phyloP scores from a whole-genome alignment of 1,140 invertebrate species.

The Listronotus oregonensis region DNA sequence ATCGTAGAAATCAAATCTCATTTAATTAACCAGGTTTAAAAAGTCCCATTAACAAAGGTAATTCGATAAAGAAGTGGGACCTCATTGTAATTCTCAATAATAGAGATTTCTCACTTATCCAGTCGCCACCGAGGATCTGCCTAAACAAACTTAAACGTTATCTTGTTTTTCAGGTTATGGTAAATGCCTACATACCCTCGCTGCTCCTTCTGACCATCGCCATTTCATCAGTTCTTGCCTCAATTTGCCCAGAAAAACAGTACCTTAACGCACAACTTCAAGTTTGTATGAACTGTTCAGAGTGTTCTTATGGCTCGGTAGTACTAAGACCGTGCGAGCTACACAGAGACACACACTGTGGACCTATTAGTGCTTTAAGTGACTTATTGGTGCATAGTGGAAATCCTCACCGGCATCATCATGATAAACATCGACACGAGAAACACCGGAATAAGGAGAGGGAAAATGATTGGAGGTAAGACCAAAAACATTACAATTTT shows the following conservation, averaged over 20 bases:
- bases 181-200: slow-evolving; percentile 39
- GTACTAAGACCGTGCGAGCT: slow-evolving; percentile 67
- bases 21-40: too few species aligned
- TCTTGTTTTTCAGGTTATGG: slow-evolving; percentile 49
- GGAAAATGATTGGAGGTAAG: slow-evolving; percentile 27
- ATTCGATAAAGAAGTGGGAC: too few species aligned
- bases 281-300: slow-evolving; percentile 65
- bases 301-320: slow-evolving; percentile 61
- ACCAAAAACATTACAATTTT: too few species aligned
- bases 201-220: slow-evolving; percentile 38
- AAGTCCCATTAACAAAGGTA: too few species aligned
- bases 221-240: slow-evolving; percentile 40
- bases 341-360: slow-evolving; percentile 68
- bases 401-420: slow-evolving; percentile 49
- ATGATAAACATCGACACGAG: slow-evolving; percentile 44
- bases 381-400: slow-evolving; percentile 40
- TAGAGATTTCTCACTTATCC: too few species aligned
- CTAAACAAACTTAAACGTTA: too few species aligned
- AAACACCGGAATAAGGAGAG: slow-evolving; percentile 35
- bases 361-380: slow-evolving; percentile 61
- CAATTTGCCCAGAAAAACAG: slow-evolving; percentile 49
- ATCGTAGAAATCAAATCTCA: too few species aligned
- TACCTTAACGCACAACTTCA: slow-evolving; percentile 62
- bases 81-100: too few species aligned
- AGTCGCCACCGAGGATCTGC: too few species aligned